phyloP scores from a whole-genome alignment of 2,797 vertebrate genomes.

The Etheostoma nigrum region DNA sequence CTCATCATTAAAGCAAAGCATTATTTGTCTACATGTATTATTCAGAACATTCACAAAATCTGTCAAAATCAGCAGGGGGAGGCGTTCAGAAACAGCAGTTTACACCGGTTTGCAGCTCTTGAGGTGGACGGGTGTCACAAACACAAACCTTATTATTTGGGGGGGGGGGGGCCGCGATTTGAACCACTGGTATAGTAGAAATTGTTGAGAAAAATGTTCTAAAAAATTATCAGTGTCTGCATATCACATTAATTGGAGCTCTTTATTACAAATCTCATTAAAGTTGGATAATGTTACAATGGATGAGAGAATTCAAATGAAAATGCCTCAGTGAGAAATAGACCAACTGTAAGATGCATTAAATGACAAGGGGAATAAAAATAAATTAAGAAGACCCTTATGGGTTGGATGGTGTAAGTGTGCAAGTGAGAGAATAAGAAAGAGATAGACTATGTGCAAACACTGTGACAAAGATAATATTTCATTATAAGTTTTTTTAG shows the following conservation, averaged over 20 bases:
- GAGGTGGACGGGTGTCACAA: too few relatives aligned
- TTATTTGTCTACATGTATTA: too few relatives aligned
- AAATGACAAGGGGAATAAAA: constrained; percentile 20
- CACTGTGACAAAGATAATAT: neutral
- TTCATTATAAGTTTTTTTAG: neutral
- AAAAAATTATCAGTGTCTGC: neutral
- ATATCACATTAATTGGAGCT: neutral
- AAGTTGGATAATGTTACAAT: constrained; percentile 4
- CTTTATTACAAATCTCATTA: constrained; percentile 18
- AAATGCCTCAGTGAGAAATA: neutral
- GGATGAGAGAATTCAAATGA: constrained; percentile 12
- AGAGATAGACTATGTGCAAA: neutral
- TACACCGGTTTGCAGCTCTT: too few relatives aligned
- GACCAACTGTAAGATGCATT: neutral
- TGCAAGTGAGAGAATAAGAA: neutral
- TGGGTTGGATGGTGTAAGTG: constrained; percentile 13
- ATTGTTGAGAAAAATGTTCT: neutral
- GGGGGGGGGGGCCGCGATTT: too few relatives aligned
- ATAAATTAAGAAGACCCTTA: neutral
- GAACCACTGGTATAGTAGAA: too few relatives aligned
- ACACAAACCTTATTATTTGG: too few relatives aligned
- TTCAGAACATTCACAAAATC: too few relatives aligned
- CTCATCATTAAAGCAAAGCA: too few relatives aligned
- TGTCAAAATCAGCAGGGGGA: too few relatives aligned
- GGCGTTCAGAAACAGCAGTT: too few relatives aligned